Evolutionary conservation across 2,113 vertebrate genomes (phyloP).

Genomic region (Centropus bengalensis): DNA sequence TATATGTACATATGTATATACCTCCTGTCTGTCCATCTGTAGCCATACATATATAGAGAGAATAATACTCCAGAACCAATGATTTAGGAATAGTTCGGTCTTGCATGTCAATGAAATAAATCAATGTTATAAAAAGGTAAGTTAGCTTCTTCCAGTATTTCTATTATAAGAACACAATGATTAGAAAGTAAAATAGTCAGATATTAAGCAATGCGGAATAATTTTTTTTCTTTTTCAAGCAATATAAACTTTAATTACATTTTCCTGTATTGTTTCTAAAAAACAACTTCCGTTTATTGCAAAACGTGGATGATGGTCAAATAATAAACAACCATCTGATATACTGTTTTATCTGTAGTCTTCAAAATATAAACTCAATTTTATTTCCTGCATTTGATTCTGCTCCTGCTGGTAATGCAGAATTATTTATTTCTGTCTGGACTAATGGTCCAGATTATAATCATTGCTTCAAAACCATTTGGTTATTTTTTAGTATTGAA

Average conservation of each 20-base stretch:
- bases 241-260: background rate
- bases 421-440: slow-evolving; percentile 5
- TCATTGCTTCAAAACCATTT: background rate
- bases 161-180: background rate
- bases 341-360: background rate
- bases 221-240: background rate
- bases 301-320: background rate
- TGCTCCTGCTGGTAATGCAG: background rate
- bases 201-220: background rate
- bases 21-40: background rate
- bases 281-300: background rate
- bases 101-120: background rate
- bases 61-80: background rate
- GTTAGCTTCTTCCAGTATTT: background rate
- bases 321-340: background rate
- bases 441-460: background rate
- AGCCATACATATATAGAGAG: background rate
- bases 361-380: background rate
- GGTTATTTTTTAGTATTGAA: background rate
- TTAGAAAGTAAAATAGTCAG: background rate
- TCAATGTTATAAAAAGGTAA: background rate
- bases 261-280: background rate
- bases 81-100: background rate
- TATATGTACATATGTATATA: background rate
- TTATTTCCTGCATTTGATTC: background rate